Conservation (phyloP, 1,140 invertebrate genomes). For the Kradibia gibbosae region DNA sequence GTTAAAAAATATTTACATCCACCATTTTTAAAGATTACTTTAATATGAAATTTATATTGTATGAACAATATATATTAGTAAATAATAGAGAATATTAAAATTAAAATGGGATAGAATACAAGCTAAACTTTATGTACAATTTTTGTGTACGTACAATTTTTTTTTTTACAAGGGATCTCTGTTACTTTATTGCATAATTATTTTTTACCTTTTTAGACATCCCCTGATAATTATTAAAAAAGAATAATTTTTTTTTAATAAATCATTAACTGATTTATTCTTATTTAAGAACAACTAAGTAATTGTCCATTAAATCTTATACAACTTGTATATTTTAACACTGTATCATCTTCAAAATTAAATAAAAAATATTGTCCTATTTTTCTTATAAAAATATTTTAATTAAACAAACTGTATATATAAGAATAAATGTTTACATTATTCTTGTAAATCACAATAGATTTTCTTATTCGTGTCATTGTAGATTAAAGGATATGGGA, state of each 20-base stretch:
- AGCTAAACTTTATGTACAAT: not conserved
- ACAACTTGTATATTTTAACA: not conserved
- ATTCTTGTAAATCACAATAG: not conserved
- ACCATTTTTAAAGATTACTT: not conserved
- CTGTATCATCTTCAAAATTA: not conserved
- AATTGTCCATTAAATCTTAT: not conserved
- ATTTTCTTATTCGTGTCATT: conserved; percentile 1
- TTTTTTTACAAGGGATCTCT: not conserved
- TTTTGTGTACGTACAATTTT: not conserved
- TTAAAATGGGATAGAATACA: not conserved
- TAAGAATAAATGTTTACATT: not conserved
- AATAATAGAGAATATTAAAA: not conserved
- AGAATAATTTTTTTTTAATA: not conserved
- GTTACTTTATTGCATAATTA: not conserved
- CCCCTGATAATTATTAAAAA: not conserved
- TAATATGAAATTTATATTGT: not conserved
- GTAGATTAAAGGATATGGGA: not conserved
- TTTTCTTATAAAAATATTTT: not conserved
- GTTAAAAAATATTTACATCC: not conserved
- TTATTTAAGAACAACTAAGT: not conserved
- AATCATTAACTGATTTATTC: not conserved
- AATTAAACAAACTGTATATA: not conserved
- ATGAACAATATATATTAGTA: not conserved
- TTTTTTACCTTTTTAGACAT: not conserved
- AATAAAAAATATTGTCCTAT: not conserved